Evolutionary conservation across 2,113 vertebrate genomes (phyloP), one percentile per base, ranked within the genome.

Genomic region (Megaceryle torquata): DNA sequence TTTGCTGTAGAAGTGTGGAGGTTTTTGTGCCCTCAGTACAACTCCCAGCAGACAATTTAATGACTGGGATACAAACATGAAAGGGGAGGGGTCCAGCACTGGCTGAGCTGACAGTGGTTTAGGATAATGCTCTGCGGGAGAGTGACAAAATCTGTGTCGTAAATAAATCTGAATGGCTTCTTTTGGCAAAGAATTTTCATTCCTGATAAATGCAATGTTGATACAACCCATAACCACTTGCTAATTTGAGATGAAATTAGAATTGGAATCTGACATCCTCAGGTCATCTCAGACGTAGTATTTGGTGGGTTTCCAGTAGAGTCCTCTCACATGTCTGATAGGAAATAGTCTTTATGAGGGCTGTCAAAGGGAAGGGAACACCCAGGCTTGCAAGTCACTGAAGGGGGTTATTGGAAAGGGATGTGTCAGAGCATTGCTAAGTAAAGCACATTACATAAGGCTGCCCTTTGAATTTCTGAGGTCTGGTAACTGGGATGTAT

Each of bases 171-270:
- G 76, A 88, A 88, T 44, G 35, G 79, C 67, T 95, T 91, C 53
- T 77, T 96, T 94, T 95, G 92, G 86, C 79, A 94, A 83, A 96
- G 72, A 91, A 88, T 93, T 84, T 64, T 80, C 54, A 64, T 95
- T 93, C 83, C 72, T 91, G 80, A 92, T 76, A 94, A 86, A 86
- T 86, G 31, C 60, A 53, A n/a, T 86, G 90, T 70, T 65, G n/a
- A 77, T 25, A 39, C 63, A 88, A 86, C 64, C 54, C 57, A 86
- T 93, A 93, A 92, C 46, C 68, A 88, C 72, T 56, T 86, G 76
- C 64, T 90, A 94, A 90, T 91, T 69, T 24, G 53, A 35, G 83
- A 83, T 84, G 43, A 71, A 92, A 60, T 56, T 67, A 57, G n/a
- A 74, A 24, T 69, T 74, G 80, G 85, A 80, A 74, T 60, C 59